Conservation (phyloP, 1,140 invertebrate genomes). For the Arctopsyche grandis region DNA sequence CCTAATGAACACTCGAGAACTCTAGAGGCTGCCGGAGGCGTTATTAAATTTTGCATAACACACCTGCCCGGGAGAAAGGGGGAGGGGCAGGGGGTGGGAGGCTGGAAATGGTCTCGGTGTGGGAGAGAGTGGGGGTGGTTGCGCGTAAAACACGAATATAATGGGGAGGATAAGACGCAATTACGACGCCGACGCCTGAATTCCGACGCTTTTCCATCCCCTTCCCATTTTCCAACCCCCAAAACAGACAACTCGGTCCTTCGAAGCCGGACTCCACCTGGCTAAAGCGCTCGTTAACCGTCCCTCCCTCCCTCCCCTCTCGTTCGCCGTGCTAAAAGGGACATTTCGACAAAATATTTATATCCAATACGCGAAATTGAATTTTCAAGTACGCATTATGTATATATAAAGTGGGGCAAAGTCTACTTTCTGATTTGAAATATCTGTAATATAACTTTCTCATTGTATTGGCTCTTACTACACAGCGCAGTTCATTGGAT, state of each 20-base stretch:
- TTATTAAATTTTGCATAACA: conserved; percentile 50
- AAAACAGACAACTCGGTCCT: not conserved
- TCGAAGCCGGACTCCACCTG: not conserved
- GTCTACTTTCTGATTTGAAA: too few species aligned
- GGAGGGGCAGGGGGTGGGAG: not conserved
- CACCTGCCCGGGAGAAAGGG: conserved; percentile 26
- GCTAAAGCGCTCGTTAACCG: too few species aligned
- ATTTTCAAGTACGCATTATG: not conserved
- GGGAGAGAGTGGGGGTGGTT: not conserved
- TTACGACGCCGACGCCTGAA: conserved; percentile 3
- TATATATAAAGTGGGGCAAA: not conserved
- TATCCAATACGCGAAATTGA: too few species aligned
- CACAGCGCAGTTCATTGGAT: too few species aligned
- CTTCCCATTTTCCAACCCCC: not conserved
- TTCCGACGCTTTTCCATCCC: not conserved
- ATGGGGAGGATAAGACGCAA: conserved; percentile 29
- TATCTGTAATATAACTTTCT: too few species aligned
- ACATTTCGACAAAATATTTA: too few species aligned
- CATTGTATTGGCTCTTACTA: too few species aligned
- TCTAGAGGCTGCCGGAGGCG: conserved; percentile 17
- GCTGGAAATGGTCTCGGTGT: too few species aligned
- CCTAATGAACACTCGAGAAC: too few species aligned
- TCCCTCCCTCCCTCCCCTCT: not conserved
- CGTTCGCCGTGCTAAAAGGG: not conserved
- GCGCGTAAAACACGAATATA: conserved; percentile 28